Evolutionary conservation across 2,797 vertebrate species (phyloP), one percentile per base, ranked within the genome.

Genomic region (Anabacerthia variegaticeps): DNA sequence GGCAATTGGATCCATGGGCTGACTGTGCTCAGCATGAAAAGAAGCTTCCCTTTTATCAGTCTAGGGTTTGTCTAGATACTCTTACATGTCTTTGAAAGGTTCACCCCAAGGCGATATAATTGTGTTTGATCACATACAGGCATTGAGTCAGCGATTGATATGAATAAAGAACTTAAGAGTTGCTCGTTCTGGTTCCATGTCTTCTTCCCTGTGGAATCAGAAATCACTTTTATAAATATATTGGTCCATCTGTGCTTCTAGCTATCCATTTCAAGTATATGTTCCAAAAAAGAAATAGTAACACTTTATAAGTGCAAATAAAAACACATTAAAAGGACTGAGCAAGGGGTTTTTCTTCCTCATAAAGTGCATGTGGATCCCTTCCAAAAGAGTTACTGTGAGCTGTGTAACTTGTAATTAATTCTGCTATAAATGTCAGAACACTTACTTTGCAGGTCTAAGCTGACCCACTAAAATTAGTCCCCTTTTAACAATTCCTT

Each of bases 401-500:
- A 94, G 72, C 77, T 76, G 61, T 59, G 61, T 95, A 96, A 86
- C 65, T 55, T 80, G 46, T 90, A 92, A 92, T 94, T 87, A 83
- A 90, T 93, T 82, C 87, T 87, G 63, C 62, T 96, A 65, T 93
- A 93, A 92, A 93, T 92, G 85, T 92, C 93, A 92, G 65, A 94
- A 81, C 67, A 76, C 76, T 87, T 68, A 59, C 88, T 92, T 96
- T 89, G 48, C 58, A 85, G 74, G 85, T 95, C 89, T 88, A 75
- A 93, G 59, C 65, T 97, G 88, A 95, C 87, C 91, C 88, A 71
- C 58, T 94, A 95, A 97, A 95, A 95, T 79, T 89, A 93, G 94
- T 89, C 66, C 48, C 65, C 78, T 90, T 95, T 97, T 98, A 94
- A 98, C 84, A 91, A n/a, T 92, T 94, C 61, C 41, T 95, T 96